Evolutionary conservation across 2,888 invertebrate genomes (phyloP).

Genomic region (Aromia moschata): DNA sequence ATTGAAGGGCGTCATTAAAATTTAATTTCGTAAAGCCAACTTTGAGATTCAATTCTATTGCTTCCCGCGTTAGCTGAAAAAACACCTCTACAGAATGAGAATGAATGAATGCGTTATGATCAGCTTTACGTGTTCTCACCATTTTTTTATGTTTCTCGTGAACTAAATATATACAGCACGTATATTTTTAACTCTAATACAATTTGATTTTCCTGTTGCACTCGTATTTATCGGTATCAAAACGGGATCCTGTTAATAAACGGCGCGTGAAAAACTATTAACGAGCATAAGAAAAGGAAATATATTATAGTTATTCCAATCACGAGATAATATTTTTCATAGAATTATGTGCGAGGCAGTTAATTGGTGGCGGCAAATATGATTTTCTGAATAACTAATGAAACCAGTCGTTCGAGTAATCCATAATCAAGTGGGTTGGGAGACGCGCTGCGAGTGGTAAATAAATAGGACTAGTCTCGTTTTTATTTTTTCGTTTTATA

Average conservation of each 20-base stretch:
- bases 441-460: conserved; percentile 9
- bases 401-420: conserved; percentile 24
- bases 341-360: neutral
- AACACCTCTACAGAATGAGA: too few species aligned
- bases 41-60: too few species aligned
- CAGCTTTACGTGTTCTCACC: too few species aligned
- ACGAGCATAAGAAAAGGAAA: conserved; percentile 1
- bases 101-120: too few species aligned
- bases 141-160: too few species aligned
- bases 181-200: too few species aligned
- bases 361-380: conserved; percentile 17
- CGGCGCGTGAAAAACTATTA: neutral
- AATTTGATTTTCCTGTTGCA: too few species aligned
- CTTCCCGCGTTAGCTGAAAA: too few species aligned
- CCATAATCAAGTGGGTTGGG: conserved; percentile 18
- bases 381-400: conserved; percentile 26
- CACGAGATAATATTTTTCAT: conserved; percentile 6
- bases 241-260: neutral
- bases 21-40: too few species aligned
- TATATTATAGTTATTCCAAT: conserved; percentile 6
- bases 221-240: neutral
- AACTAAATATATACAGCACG: too few species aligned
- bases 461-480: conserved; percentile 21
- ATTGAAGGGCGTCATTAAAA: too few species aligned
- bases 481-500: conserved; percentile 12